These are phyloP conservation scores for Timandra comae DNA, from an alignment of 2,888 invertebrate genomes.

Conservation along the genomic window DNA sequence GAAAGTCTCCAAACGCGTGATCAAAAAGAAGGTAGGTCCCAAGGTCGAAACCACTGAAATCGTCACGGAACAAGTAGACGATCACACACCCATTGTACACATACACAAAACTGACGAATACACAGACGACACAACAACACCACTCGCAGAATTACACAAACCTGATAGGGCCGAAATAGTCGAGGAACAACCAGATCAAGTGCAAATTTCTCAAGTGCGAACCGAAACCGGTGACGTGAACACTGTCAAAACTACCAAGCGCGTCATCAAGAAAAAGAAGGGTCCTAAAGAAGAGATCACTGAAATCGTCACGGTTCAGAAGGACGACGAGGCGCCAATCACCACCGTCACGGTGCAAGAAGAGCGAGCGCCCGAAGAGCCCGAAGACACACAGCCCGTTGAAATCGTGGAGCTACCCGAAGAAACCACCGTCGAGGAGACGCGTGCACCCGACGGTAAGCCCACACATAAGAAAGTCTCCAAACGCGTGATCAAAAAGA, in stretches of 20 bases:
- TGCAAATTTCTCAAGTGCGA: slow-evolving; percentile 23
- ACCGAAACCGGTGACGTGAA: slow-evolving; percentile 35
- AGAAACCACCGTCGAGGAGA: slow-evolving; percentile 35
- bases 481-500: slow-evolving; percentile 50
- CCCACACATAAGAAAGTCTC: slow-evolving; percentile 36
- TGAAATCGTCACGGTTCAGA: slow-evolving; percentile 54
- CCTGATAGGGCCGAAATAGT: slow-evolving; percentile 31
- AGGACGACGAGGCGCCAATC: slow-evolving; percentile 44
- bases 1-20: slow-evolving; percentile 44
- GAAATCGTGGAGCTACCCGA: slow-evolving; percentile 40
- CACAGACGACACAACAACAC: slow-evolving; percentile 29
- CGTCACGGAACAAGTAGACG: slow-evolving; percentile 36
- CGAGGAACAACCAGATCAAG: slow-evolving; percentile 31
- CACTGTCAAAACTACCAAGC: slow-evolving; percentile 29
- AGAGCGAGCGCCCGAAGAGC: slow-evolving; percentile 26
- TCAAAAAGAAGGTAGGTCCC: slow-evolving; percentile 54
- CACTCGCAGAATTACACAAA: slow-evolving; percentile 24
- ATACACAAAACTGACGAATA: slow-evolving; percentile 15
- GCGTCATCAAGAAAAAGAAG: slow-evolving; percentile 43
- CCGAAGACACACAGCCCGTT: slow-evolving; percentile 26
- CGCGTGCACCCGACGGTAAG: slow-evolving; percentile 32
- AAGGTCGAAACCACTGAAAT: slow-evolving; percentile 43
- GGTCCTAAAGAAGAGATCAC: slow-evolving; percentile 39
- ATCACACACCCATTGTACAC: slow-evolving; percentile 20
- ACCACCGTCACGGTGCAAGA: slow-evolving; percentile 28